phyloP scores from a whole-genome alignment of 2,797 vertebrate species.

The Poecile montanus region DNA sequence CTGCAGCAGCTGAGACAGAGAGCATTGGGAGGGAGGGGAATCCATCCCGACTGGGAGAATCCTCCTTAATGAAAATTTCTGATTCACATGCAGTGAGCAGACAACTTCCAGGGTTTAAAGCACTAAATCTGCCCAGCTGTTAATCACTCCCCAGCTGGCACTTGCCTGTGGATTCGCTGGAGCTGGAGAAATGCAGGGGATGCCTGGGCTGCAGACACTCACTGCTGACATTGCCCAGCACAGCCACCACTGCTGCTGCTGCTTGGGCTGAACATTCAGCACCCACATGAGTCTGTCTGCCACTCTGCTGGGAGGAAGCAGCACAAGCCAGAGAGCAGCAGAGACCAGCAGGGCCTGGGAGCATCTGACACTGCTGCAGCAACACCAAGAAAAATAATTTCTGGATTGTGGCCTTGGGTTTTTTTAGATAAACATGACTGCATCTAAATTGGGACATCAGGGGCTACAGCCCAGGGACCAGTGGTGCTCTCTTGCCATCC shows the following conservation, averaged over 20 bases:
- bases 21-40: background rate
- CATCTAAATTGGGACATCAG: background rate
- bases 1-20: background rate
- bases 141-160: background rate
- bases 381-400: background rate
- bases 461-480: background rate
- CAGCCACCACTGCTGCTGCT: background rate
- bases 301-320: background rate
- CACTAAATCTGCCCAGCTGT: background rate
- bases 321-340: background rate
- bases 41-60: background rate
- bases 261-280: background rate
- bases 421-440: background rate
- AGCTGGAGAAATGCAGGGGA: background rate
- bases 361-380: background rate
- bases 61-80: background rate
- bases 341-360: background rate
- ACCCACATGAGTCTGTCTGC: fast-evolving
- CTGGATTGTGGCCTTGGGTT: background rate
- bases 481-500: background rate
- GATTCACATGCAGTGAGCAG: background rate
- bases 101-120: background rate
- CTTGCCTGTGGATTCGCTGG: background rate
- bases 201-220: background rate
- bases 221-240: background rate